Conservation (phyloP, 2,113 vertebrate genomes). For the Candoia aspera region DNA sequence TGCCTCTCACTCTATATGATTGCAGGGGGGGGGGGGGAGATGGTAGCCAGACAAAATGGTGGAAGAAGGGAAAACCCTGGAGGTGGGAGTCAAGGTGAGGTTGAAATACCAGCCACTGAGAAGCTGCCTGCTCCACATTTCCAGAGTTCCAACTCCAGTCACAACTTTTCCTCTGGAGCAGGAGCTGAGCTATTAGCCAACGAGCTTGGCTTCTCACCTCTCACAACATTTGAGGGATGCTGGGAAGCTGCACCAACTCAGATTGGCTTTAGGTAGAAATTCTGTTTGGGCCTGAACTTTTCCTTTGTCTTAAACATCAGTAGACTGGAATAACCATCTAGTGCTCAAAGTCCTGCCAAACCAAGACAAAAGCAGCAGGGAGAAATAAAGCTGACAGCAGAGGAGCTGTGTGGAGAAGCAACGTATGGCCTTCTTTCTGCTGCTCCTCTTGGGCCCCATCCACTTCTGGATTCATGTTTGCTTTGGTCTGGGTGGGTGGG, state of each 20-base stretch:
- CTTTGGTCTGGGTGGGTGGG: not conserved
- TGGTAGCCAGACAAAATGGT: not conserved
- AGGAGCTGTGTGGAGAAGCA: not conserved
- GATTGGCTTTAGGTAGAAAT: not conserved
- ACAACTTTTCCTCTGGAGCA: not conserved
- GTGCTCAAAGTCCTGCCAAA: not conserved
- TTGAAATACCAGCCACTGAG: not conserved
- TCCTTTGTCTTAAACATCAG: not conserved
- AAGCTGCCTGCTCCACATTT: not conserved
- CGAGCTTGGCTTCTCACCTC: not conserved
- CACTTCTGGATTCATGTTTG: not conserved
- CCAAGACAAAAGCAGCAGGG: not conserved
- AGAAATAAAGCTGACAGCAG: not conserved
- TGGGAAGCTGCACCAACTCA: not conserved
- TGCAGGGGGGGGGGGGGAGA: not conserved
- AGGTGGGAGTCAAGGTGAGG: not conserved
- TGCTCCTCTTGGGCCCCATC: not conserved
- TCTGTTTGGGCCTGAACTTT: not conserved
- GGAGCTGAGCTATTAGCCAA: not conserved
- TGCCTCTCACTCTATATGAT: not conserved
- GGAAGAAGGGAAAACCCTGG: not conserved
- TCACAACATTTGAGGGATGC: not conserved
- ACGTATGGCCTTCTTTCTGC: not conserved
- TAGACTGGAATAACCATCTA: not conserved
- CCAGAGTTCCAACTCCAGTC: not conserved